Evolutionary conservation across 2,797 vertebrate genomes (phyloP), one percentile per base, ranked within the genome.

Genomic region (Poecilia gillii): DNA sequence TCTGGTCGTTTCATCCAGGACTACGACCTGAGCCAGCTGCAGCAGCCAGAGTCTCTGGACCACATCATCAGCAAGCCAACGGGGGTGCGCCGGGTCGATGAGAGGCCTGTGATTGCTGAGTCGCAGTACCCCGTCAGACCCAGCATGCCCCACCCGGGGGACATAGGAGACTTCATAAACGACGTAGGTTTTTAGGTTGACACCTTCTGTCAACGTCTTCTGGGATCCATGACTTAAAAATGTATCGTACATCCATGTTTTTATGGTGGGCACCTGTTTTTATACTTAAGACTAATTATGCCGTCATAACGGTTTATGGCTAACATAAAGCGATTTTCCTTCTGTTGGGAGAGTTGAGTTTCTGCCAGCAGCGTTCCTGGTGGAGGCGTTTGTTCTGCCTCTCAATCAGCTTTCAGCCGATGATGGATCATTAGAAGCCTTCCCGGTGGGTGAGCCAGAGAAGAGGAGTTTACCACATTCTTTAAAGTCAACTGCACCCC

Each of bases 1-100:
- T n/a, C 1, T 81, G 70, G 18, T 41, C 86, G 20, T 33, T 62
- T 77, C 73, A 36, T 88, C 74, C 95, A 99, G 98, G 99, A 99
- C 96, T 99, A 99, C 0, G 99, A 99, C 93, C 95, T 99, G 92
- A 99, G 98, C 94, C 99, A 99, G 93, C 96, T 99, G 82, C 99
- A 99, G 93, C 98, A 99, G 94, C 99, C 98, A 0, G 98, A 98
- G 93, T 97, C 97, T 80, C 93, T 99, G 93, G 98, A 99, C 79
- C 98, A 98, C 28, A 97, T 97, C 90, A 96, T 99, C 92, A 97
- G 93, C 92, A 99, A 99, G 90, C 95, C 96, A 2, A 89, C 96
- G 0, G 98, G 98, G 18, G 97, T 99, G 87, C 95, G 99, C 86
- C 92, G 99, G 72, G 98, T 99, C 87, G 99, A 99, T 46, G 99